Evolutionary conservation across 2,888 invertebrate species (phyloP), one percentile per base, ranked within the genome.

Genomic region (Campoplex capitator): DNA sequence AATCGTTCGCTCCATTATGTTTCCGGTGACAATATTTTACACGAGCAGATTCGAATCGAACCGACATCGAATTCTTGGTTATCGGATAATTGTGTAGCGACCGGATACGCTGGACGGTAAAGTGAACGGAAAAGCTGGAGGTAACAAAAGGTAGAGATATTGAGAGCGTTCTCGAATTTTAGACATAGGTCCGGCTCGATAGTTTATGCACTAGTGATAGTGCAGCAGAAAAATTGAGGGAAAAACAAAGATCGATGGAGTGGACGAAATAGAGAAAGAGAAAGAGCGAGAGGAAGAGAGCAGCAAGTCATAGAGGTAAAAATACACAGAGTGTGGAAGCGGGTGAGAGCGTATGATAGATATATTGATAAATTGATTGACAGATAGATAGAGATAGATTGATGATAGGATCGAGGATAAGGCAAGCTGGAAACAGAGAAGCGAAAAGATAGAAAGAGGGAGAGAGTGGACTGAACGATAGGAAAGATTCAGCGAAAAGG

Each of bases 71-170:
- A 79, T 79, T 79, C 56, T 65, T 80, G 86, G 83, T 76, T 67
- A 73, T 73, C 83, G 73, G 83, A 80, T 82, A 86, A 86, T 86
- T 80, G 86, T 71, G 62, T 23, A 75, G 62, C 51, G 74, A 82
- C 68, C 67, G 71, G 76, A 80, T 56, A 71, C 62, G 76, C 62
- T 65, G 67, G 74, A 42, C 80, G 13, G 32, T 45, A 28, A 45
- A 65, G 76, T 7, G 65, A 73, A 48, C 42, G 23, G 28, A 35
- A 73, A n/a, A 73, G 38, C 68, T 11, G 32, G 67, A 48, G 79
- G 51, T 42, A 76, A 83, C 79, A 86, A 83, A 85, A 83, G 83
- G 32, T 38, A 70, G 67, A 74, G 67, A 83, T 28, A 16, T 32
- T 13, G 62, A 23, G 73, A 74, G 67, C 51, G 48, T 35, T 84